Evolutionary conservation across 2,797 vertebrate species (phyloP).

Genomic region (Sylvilagus floridanus): DNA sequence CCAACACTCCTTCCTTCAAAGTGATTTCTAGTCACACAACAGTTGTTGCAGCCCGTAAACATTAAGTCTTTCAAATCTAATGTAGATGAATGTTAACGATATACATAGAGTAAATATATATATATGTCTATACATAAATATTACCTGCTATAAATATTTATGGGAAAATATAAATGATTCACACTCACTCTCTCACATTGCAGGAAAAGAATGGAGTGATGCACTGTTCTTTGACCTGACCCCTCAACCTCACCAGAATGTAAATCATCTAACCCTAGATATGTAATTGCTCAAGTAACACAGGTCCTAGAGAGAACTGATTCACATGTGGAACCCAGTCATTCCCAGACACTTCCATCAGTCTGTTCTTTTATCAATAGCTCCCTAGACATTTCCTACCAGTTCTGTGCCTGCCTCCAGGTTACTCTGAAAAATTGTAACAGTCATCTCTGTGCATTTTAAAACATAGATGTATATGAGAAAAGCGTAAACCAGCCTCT

Average conservation of each 20-base stretch:
- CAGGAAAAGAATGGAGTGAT: slow-evolving; percentile 37
- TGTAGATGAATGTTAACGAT: slow-evolving; percentile 59
- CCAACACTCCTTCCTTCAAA: background rate
- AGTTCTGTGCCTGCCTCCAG: background rate
- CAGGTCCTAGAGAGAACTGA: slow-evolving; percentile 23
- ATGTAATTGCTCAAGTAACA: slow-evolving; percentile 60
- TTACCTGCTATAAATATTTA: slow-evolving; percentile 71
- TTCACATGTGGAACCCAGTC: slow-evolving; percentile 30
- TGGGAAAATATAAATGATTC: slow-evolving; percentile 48
- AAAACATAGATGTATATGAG: background rate
- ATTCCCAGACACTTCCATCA: slow-evolving; percentile 2
- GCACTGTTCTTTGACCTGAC: slow-evolving; percentile 41
- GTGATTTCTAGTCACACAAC: slow-evolving; percentile 32
- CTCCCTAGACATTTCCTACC: slow-evolving; percentile 18
- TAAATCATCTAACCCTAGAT: slow-evolving; percentile 63
- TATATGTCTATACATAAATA: slow-evolving; percentile 11
- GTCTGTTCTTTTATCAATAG: background rate
- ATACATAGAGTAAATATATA: slow-evolving; percentile 49
- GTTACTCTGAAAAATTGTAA: slow-evolving; percentile 45
- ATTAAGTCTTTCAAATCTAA: slow-evolving; percentile 58
- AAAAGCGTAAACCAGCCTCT: background rate
- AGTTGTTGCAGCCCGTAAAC: slow-evolving; percentile 25
- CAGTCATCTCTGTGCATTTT: slow-evolving; percentile 17
- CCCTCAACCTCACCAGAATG: slow-evolving; percentile 61
- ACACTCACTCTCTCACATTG: background rate